phyloP scores from a whole-genome alignment of 2,888 invertebrate species.

The Drosophila cyrtoloma region DNA sequence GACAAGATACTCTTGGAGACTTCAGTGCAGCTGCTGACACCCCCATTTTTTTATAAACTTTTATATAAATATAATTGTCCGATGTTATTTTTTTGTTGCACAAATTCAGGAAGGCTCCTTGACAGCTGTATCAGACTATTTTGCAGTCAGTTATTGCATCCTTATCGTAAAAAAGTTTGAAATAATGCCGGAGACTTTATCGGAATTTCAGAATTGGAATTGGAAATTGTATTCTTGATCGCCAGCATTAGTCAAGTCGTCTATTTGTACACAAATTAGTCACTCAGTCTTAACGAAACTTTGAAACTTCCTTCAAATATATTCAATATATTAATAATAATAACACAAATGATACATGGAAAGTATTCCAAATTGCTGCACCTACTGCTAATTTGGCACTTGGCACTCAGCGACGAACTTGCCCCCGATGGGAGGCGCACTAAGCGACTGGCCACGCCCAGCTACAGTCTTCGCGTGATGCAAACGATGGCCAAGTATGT shows the following conservation, averaged over 20 bases:
- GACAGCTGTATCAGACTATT: no score
- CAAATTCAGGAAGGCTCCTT: no score
- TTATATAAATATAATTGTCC: not conserved
- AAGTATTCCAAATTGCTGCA: not conserved
- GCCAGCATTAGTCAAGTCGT: no score
- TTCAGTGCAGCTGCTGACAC: not conserved
- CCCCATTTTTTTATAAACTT: not conserved
- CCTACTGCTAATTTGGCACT: not conserved
- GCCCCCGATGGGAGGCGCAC: constrained; percentile 10
- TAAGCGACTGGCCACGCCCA: constrained; percentile 51
- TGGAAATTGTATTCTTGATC: no score
- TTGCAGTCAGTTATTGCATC: no score
- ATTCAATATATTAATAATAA: not conserved
- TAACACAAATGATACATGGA: not conserved
- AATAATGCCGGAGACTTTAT: not conserved
- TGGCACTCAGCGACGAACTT: not conserved
- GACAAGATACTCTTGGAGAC: not conserved
- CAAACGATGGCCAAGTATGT: constrained; percentile 35
- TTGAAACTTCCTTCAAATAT: not conserved
- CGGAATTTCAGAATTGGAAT: not conserved
- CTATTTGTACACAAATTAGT: not conserved
- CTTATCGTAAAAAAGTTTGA: not conserved
- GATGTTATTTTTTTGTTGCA: not conserved
- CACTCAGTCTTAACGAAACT: not conserved
- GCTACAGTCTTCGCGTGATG: not conserved